Base-by-base conservation (phyloP, 2,113 vertebrate species). In the Panthera uncia region DNA sequence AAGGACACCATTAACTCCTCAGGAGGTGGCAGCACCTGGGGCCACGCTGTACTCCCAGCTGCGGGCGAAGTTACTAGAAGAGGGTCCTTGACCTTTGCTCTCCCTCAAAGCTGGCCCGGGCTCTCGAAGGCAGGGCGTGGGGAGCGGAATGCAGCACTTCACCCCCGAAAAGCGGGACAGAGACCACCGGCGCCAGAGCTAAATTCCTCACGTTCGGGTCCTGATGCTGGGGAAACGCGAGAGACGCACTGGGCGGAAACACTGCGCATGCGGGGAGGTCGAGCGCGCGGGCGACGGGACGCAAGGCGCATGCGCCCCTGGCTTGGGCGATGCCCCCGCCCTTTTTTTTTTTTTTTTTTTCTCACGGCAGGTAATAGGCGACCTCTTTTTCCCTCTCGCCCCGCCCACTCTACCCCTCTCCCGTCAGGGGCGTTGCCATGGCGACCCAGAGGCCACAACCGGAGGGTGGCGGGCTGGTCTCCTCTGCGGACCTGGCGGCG, bases 181-280 rank as follows among this genome's bases (percentile, higher is more conserved):
- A 3, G 25, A 29, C 25, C 16, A 31, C 14, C 0, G 0, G 0
- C 11, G 3, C 0, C 1, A 29, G 2, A 48, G 0, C 0, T 31
- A 15, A 48, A 41, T 1, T 11, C 31, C 36, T 6, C 9, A 0
- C 0, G 0, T 3, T 0, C 8, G 4, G 2, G 4, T 1, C 41
- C 38, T 0, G 0, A 33, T 0, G 0, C 1, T 4, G 9, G 5
- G 0, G 13, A 1, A 41, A 38, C 52, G 1, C 0, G 2, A 7
- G 0, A 0, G 33, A 0, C 1, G 1, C 66, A 5, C 0, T 0
- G 23, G 2, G 3, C 2, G 0, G 1, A 11, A 5, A 0, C 16
- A 11, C 31, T 10, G 86, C 71, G 69, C 97, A 48, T 14, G 50
- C 41, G 55, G 36, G 23, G 41, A 9, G 15, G 9, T 16, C 6